Percentiles rank a stretch among this genome's conserved stretches.
Conservation (phyloP, 2,797 vertebrate species). For the Uromys caudimaculatus region DNA sequence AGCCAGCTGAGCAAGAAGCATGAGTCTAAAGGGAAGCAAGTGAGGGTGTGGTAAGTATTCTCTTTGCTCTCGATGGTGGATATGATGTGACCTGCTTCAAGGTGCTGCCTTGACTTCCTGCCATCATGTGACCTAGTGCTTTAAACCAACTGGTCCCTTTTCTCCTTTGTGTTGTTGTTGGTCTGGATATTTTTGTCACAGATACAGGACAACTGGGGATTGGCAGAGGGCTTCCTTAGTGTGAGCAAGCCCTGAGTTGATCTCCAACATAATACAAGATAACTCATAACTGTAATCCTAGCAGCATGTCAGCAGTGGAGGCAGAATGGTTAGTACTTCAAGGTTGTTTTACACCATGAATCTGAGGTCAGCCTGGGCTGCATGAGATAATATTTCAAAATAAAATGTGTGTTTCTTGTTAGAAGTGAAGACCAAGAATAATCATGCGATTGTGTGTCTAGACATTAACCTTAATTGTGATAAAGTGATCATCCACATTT, state of each 20-base stretch:
- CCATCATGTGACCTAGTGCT: background rate
- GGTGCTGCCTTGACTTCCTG: background rate
- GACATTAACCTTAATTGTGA: background rate
- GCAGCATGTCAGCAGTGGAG: no score
- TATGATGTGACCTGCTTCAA: background rate
- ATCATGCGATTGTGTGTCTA: background rate
- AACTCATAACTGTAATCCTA: background rate
- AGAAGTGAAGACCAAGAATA: conserved; percentile 61
- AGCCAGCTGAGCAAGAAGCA: background rate
- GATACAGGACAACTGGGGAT: background rate
- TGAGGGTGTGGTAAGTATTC: no score
- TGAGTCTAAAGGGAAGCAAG: background rate
- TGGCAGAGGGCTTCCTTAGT: background rate
- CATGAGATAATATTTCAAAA: background rate
- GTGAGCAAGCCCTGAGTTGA: background rate
- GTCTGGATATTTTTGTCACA: background rate
- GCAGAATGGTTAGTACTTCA: background rate
- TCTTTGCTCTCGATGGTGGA: background rate
- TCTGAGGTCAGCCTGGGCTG: background rate
- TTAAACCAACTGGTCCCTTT: background rate
- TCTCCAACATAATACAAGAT: background rate
- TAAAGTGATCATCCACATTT: background rate
- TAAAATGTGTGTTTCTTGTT: conserved; percentile 70
- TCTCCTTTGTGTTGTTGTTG: background rate
- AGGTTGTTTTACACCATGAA: background rate